phyloP scores from a whole-genome alignment of 2,113 vertebrate genomes.

The Suncus etruscus region DNA sequence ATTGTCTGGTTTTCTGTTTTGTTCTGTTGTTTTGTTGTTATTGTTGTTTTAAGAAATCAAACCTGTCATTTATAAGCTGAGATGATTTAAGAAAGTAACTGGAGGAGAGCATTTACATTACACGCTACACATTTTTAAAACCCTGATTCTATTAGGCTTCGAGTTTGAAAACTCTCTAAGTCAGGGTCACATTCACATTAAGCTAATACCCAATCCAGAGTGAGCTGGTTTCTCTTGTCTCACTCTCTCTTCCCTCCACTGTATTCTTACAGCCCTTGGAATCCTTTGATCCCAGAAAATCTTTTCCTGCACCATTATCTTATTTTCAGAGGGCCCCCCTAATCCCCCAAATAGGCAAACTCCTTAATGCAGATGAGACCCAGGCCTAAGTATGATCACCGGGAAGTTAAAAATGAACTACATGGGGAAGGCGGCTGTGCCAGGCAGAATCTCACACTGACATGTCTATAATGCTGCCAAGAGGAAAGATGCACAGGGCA shows the following conservation, averaged over 20 bases:
- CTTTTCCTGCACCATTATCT: conserved; percentile 69
- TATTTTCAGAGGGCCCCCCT: conserved; percentile 69
- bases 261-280: conserved; percentile 30
- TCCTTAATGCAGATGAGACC: conserved; percentile 62
- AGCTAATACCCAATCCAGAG: conserved; percentile 33
- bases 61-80: conserved; percentile 86
- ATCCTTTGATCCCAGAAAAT: conserved; percentile 76
- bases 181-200: conserved; percentile 77
- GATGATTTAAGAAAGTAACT: conserved; percentile 86
- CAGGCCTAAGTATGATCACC: conserved; percentile 61
- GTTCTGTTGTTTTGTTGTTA: too few relatives aligned
- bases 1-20: conserved; percentile 47
- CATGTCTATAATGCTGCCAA: neutral
- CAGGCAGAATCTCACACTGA: neutral
- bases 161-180: conserved; percentile 75
- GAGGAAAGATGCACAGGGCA: neutral
- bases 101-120: conserved; percentile 84
- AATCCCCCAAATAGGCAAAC: conserved; percentile 63
- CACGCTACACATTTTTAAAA: conserved; percentile 84
- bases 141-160: conserved; percentile 73
- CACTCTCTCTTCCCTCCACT: neutral
- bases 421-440: neutral
- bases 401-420: conserved; percentile 48
- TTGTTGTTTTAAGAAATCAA: conserved; percentile 80
- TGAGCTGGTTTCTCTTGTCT: conserved; percentile 33